phyloP scores from a whole-genome alignment of 2,113 vertebrate genomes.

The Malurus melanocephalus region DNA sequence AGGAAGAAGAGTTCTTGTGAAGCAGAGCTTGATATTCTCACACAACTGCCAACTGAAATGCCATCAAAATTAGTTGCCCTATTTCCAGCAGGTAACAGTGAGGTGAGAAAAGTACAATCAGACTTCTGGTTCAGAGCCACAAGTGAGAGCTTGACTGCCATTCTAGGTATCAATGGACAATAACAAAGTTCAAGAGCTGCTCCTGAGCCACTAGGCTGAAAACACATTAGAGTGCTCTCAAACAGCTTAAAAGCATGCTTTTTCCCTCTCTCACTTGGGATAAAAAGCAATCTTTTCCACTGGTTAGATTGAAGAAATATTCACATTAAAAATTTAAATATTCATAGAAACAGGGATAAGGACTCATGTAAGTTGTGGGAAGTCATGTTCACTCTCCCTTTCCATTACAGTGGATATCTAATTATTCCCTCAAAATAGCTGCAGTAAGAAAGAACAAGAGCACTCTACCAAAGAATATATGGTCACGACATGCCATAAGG shows the following conservation, averaged over 20 bases:
- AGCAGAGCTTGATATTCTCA: neutral
- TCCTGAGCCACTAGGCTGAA: neutral
- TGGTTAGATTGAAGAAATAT: neutral
- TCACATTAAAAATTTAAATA: constrained; percentile 22
- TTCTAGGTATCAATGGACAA: neutral
- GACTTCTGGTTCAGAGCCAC: neutral
- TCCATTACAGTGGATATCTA: neutral
- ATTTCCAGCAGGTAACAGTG: neutral
- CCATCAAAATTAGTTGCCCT: neutral
- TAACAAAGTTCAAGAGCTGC: neutral
- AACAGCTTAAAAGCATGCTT: neutral
- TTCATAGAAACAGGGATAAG: neutral
- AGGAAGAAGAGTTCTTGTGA: neutral
- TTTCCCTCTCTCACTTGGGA: neutral
- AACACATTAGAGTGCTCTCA: neutral
- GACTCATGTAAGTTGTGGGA: neutral
- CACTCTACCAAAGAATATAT: neutral
- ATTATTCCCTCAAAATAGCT: neutral
- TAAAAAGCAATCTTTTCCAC: neutral
- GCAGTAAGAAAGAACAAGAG: neutral
- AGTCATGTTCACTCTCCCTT: neutral
- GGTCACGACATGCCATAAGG: neutral
- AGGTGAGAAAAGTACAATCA: neutral
- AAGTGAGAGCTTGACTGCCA: neutral
- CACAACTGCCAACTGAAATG: neutral